These are phyloP conservation scores for Apomyelois bistriatella DNA, from an alignment of 2,888 invertebrate species.

Conservation along the genomic window DNA sequence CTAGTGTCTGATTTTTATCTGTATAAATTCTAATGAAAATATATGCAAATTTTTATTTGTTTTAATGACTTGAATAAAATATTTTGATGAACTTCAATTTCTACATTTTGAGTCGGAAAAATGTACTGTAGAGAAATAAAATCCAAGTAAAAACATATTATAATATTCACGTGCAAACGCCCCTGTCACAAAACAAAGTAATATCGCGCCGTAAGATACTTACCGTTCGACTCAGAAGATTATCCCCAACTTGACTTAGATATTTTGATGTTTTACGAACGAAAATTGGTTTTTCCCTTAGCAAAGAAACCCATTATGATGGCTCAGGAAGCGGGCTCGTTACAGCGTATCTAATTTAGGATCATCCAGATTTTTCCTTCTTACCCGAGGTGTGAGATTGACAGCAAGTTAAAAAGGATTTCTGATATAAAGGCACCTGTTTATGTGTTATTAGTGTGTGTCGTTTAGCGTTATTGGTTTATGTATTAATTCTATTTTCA, in stretches of 20 bases:
- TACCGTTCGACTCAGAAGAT: slow-evolving; percentile 50
- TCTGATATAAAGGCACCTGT: slow-evolving; percentile 42
- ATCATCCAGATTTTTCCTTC: slow-evolving; percentile 58
- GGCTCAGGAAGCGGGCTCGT: slow-evolving; percentile 48
- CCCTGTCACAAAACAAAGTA: slow-evolving; percentile 42
- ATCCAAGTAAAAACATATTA: slow-evolving; percentile 11
- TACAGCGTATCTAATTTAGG: slow-evolving; percentile 64
- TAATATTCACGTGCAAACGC: slow-evolving; percentile 23
- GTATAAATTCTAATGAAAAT: too few species aligned
- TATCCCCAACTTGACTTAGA: slow-evolving; percentile 62
- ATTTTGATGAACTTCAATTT: too few species aligned
- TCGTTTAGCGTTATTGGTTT: too few species aligned
- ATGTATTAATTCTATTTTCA: too few species aligned
- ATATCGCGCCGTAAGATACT: slow-evolving; percentile 52
- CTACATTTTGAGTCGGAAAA: neutral
- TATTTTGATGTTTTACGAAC: slow-evolving; percentile 64
- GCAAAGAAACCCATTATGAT: slow-evolving; percentile 61
- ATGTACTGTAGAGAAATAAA: neutral
- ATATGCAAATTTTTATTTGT: too few species aligned
- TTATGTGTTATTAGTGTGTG: neutral
- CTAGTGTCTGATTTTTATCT: too few species aligned
- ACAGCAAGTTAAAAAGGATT: slow-evolving; percentile 49
- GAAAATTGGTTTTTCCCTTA: slow-evolving; percentile 64
- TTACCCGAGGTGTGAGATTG: slow-evolving; percentile 54
- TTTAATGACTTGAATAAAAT: too few species aligned